Evolutionary conservation across 2,113 vertebrate genomes (phyloP).

Genomic region (Calypte anna): DNA sequence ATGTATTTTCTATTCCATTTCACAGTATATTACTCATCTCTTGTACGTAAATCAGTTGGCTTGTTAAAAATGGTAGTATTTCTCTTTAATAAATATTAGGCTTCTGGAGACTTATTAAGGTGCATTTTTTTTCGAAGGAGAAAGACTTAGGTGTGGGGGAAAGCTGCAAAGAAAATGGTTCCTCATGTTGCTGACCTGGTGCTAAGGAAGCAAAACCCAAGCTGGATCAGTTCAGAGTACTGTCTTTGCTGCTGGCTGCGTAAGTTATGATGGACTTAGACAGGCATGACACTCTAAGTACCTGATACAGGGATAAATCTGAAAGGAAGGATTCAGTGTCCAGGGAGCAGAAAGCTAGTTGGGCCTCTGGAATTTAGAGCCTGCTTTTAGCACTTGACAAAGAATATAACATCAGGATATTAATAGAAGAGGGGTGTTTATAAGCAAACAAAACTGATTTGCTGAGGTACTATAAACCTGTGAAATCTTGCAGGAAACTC

Average conservation of each 20-base stretch:
- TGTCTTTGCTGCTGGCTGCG: fast-evolving
- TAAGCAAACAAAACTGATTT: neutral
- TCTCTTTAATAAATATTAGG: neutral
- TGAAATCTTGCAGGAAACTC: neutral
- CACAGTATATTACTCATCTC: constrained; percentile 24
- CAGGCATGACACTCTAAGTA: no score
- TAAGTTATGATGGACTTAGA: neutral
- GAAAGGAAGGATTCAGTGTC: neutral
- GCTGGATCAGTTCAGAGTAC: neutral
- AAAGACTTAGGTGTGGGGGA: neutral
- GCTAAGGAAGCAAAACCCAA: neutral
- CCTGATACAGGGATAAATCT: neutral
- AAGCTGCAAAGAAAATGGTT: neutral
- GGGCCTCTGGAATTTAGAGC: neutral
- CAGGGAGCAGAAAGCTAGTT: neutral
- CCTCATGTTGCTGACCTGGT: neutral
- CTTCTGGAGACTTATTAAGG: constrained; percentile 29
- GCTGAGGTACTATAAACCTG: neutral
- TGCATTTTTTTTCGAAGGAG: neutral
- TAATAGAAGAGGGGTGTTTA: neutral
- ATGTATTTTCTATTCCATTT: constrained; percentile 29
- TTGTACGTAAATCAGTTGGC: constrained; percentile 26
- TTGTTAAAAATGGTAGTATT: constrained; percentile 30
- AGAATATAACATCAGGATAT: neutral
- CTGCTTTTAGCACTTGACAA: neutral